Conservation (phyloP, 1,140 invertebrate genomes). For the Spodoptera litura region DNA sequence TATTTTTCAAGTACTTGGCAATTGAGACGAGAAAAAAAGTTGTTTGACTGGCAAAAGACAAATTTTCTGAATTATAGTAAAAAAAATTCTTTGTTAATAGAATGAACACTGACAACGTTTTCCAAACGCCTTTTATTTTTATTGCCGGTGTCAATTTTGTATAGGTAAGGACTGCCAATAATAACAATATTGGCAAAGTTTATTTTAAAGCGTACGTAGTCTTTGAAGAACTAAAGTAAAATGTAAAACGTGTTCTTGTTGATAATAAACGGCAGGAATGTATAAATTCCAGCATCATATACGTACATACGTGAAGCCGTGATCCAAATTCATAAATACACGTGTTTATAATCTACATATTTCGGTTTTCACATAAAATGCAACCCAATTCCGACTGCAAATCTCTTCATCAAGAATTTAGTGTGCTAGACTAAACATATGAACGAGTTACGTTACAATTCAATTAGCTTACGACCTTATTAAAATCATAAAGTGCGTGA, state of each 20-base stretch:
- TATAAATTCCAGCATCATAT: background rate
- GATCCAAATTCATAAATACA: slow-evolving; percentile 35
- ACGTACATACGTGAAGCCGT: slow-evolving; percentile 1
- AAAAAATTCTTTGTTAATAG: no score
- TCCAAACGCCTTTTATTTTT: no score
- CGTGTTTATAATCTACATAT: slow-evolving; percentile 27
- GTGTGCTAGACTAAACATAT: slow-evolving; percentile 19
- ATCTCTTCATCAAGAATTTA: slow-evolving; percentile 11
- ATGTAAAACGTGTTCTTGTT: slow-evolving; percentile 11
- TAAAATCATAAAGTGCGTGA: no score
- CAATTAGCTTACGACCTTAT: background rate
- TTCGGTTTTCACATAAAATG: slow-evolving; percentile 10
- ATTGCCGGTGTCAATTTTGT: background rate
- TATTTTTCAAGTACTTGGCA: background rate
- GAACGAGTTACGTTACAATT: slow-evolving; percentile 15
- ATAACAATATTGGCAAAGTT: background rate
- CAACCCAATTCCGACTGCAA: slow-evolving; percentile 19
- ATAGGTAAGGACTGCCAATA: background rate
- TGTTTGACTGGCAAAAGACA: background rate
- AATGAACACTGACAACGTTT: no score
- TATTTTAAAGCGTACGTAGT: background rate
- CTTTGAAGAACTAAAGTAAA: slow-evolving; percentile 17
- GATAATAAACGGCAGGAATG: slow-evolving; percentile 32
- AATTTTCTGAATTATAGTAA: background rate
- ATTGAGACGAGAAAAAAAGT: background rate